Evolutionary conservation across 2,888 invertebrate genomes (phyloP).

Genomic region (Leistus spinibarbis): DNA sequence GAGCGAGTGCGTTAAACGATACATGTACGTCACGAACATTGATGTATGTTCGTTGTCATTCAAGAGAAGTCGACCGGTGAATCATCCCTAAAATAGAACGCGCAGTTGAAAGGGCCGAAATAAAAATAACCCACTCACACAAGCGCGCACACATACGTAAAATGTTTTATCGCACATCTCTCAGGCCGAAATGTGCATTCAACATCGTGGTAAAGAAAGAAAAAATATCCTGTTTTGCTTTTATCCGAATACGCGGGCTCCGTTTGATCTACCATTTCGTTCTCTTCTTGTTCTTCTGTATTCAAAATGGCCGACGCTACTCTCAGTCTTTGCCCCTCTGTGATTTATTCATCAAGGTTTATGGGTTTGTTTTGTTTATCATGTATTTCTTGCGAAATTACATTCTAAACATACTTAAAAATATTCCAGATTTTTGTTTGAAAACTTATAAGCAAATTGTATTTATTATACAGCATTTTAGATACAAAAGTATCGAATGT

Average conservation of each 20-base stretch:
- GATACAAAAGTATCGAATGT: too few species aligned
- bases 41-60: slow-evolving; percentile 47
- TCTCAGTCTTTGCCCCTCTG: neutral
- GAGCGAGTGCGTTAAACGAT: too few species aligned
- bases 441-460: too few species aligned
- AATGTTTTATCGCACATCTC: neutral
- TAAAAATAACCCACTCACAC: slow-evolving; percentile 17
- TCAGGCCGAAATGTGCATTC: neutral
- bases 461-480: too few species aligned
- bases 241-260: neutral
- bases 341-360: slow-evolving; percentile 5
- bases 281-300: neutral
- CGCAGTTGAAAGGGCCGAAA: slow-evolving; percentile 5
- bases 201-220: neutral
- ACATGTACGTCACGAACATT: too few species aligned
- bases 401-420: neutral
- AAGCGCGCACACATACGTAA: neutral
- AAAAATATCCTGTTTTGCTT: neutral
- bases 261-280: slow-evolving; percentile 16
- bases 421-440: too few species aligned
- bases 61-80: slow-evolving; percentile 45
- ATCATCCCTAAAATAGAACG: slow-evolving; percentile 48
- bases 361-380: neutral
- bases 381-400: neutral
- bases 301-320: slow-evolving; percentile 15